phyloP scores from a whole-genome alignment of 2,888 invertebrate species.

The Cynaeus angustus region DNA sequence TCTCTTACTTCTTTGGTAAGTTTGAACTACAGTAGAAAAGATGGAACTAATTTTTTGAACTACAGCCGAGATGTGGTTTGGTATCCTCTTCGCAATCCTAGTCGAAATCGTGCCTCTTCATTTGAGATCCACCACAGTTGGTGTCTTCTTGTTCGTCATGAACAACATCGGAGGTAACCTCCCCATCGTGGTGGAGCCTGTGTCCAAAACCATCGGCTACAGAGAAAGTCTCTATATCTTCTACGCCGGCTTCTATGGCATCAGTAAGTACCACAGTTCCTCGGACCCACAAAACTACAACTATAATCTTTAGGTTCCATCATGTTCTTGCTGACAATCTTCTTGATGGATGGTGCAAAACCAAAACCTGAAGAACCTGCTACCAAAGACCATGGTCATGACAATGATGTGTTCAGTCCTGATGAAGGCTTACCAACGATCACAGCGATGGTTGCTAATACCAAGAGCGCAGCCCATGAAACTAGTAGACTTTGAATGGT shows the following conservation, averaged over 20 bases:
- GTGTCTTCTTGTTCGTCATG: constrained; percentile 92
- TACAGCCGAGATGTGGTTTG: constrained; percentile 96
- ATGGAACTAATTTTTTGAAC: constrained; percentile 48
- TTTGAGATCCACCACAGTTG: constrained; percentile 88
- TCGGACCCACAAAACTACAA: background rate
- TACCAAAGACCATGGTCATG: constrained; percentile 65
- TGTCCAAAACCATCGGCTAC: constrained; percentile 87
- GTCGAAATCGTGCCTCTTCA: constrained; percentile 90
- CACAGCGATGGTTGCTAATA: constrained; percentile 62
- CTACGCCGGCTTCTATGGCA: constrained; percentile 90
- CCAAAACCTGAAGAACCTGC: constrained; percentile 53
- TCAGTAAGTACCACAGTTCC: constrained; percentile 79
- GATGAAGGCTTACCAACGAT: constrained; percentile 67
- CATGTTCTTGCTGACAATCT: constrained; percentile 86
- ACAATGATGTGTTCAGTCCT: constrained; percentile 66
- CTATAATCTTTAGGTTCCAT: constrained; percentile 78
- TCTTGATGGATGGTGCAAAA: constrained; percentile 82
- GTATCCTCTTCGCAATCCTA: constrained; percentile 91
- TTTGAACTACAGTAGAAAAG: background rate
- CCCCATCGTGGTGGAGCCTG: constrained; percentile 90
- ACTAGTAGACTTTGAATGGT: constrained; percentile 59
- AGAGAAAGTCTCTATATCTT: constrained; percentile 89
- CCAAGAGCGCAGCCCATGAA: constrained; percentile 57
- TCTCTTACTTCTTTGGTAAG: constrained; percentile 91
- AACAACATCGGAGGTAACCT: constrained; percentile 94